phyloP scores from a whole-genome alignment of 2,113 vertebrate species.

The Casuarius casuarius region DNA sequence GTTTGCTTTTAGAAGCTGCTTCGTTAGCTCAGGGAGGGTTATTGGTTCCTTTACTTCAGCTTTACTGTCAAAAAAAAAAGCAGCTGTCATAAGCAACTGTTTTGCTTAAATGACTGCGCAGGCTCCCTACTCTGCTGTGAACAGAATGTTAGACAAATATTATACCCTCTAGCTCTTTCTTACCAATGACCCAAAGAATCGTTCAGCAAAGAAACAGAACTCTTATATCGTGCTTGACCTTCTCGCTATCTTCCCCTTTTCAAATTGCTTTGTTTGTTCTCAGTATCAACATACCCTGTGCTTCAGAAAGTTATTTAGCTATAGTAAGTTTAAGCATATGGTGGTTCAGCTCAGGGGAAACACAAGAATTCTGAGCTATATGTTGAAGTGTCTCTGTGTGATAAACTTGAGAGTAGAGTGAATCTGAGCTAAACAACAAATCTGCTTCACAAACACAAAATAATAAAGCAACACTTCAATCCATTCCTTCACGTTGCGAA shows the following conservation, averaged over 20 bases:
- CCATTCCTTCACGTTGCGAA: background rate
- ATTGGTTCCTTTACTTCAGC: constrained; percentile 64
- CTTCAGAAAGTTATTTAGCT: background rate
- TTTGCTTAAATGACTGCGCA: background rate
- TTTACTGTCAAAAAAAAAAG: constrained; percentile 60
- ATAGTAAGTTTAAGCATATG: background rate
- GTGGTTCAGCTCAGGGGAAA: background rate
- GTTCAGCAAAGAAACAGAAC: background rate
- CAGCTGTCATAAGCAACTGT: background rate
- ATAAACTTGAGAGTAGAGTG: background rate
- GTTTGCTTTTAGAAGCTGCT: constrained; percentile 82
- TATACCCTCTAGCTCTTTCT: accelerated
- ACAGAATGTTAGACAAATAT: background rate
- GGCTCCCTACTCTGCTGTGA: background rate
- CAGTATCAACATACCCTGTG: background rate
- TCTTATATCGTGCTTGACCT: background rate
- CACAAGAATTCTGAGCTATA: background rate
- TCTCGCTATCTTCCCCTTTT: background rate
- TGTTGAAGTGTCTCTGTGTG: background rate
- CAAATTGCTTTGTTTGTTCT: background rate
- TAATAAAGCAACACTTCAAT: background rate
- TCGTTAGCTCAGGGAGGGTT: constrained; percentile 83
- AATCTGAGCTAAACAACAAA: background rate
- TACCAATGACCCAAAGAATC: background rate
- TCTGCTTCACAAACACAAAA: background rate